Base-by-base conservation (phyloP, 1,140 invertebrate genomes). In the Drosophila parabipectinata region DNA sequence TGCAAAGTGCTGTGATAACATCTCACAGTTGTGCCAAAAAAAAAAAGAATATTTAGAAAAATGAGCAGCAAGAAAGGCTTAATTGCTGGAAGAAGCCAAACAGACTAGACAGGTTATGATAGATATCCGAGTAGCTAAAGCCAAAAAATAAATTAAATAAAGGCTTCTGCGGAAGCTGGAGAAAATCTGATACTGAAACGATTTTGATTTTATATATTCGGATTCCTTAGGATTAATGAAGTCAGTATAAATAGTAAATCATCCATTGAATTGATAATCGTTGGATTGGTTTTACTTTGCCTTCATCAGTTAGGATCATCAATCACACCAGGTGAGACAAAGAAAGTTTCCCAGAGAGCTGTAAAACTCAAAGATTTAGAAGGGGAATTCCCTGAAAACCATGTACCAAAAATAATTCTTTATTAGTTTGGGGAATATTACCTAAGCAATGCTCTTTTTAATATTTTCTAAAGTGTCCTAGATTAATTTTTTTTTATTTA, bases 1-100 rank as follows among this genome's bases (percentile, higher is more conserved):
- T 76, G 73, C 73, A 76, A 76, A 76, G 73, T 76, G 55, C 54
- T 24, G 24, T 76, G 73, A 75, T 75, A 75, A 75, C 53, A 75
- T 75, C 72, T 75, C 47, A n/a, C 14, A 56, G 53, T 45, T 72
- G 56, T 72, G 69, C 69, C 71, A 57, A 74, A 74, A 51, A 48
- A 57, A 74, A 74, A 51, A 18, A 18, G 39, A 50, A 45, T 30
- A n/a, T 50, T 55, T 41, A 56, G 57, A 74, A 74, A 74, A 63
- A 66, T 50, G 63, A 56, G 63, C 63, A 69, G 63, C 63, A 48
- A 68, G 66, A 64, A 56, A 57, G 18, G 34, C 61, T 74, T 75
- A 75, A 75, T 75, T 75, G 60, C 72, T 51, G 30, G 14, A 53
- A 54, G 14, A 21, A 28, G 28, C 9, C 47, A 8, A 51, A 51